Evolutionary conservation across 1,140 invertebrate species (phyloP).

Genomic region (Brachionus plicatilis): DNA sequence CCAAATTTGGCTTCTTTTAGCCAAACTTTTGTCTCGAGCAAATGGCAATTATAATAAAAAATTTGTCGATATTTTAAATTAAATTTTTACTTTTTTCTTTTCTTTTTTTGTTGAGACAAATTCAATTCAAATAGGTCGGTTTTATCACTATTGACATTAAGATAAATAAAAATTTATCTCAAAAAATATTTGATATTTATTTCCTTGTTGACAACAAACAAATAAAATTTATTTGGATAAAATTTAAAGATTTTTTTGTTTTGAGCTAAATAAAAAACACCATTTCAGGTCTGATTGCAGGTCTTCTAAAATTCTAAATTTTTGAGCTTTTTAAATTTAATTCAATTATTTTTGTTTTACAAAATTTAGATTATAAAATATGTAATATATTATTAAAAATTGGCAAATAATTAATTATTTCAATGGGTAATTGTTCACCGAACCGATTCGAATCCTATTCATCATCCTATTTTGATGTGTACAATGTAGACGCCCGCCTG

Average conservation of each 20-base stretch:
- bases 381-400: neutral
- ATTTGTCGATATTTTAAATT: neutral
- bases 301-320: neutral
- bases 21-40: neutral
- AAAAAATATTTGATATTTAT: neutral
- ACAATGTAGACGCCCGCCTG: slow-evolving; percentile 33
- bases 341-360: neutral
- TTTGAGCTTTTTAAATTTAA: neutral
- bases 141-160: neutral
- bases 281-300: neutral
- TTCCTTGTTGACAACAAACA: neutral
- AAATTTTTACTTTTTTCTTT: neutral
- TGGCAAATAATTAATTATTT: neutral
- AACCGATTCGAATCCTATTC: slow-evolving; percentile 23
- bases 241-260: neutral
- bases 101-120: neutral
- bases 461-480: slow-evolving; percentile 25
- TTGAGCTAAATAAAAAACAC: neutral
- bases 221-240: neutral
- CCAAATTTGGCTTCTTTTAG: neutral
- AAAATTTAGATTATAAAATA: neutral
- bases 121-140: neutral
- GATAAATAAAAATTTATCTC: neutral
- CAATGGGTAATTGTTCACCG: slow-evolving; percentile 38
- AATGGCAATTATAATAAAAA: neutral